Evolutionary conservation across 2,888 invertebrate species (phyloP).

Genomic region (Steinernema hermaphroditum): DNA sequence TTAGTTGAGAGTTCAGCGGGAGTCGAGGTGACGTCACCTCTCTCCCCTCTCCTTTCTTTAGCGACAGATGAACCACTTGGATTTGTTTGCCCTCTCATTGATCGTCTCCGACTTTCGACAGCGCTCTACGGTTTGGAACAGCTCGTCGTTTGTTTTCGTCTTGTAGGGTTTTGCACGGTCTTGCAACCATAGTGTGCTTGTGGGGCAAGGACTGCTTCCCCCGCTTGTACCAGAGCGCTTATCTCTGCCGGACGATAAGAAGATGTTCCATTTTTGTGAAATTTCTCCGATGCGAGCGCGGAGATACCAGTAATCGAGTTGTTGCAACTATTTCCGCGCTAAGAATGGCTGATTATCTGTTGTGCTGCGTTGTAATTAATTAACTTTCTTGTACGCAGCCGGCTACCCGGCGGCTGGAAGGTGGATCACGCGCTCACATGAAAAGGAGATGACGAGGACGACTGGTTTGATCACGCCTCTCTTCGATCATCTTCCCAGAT

Average conservation of each 20-base stretch:
- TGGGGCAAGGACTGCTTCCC: too few relatives aligned
- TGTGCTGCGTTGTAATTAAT: slow-evolving; percentile 15
- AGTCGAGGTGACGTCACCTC: slow-evolving; percentile 1
- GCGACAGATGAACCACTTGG: slow-evolving; percentile 14
- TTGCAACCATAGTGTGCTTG: too few relatives aligned
- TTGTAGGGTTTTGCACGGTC: background rate
- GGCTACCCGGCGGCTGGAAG: slow-evolving; percentile 11
- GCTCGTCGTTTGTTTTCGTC: slow-evolving; percentile 2
- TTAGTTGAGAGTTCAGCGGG: background rate
- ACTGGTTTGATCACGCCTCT: slow-evolving; percentile 20
- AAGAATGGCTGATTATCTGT: background rate
- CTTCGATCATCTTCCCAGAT: background rate
- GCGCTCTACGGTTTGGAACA: background rate
- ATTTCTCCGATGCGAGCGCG: too few relatives aligned
- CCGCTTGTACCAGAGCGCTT: too few relatives aligned
- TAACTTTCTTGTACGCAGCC: slow-evolving; percentile 18
- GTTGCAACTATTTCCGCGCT: slow-evolving; percentile 16
- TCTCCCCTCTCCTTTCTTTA: slow-evolving; percentile 22
- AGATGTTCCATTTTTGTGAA: too few relatives aligned
- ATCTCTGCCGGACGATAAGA: too few relatives aligned
- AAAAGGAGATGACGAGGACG: slow-evolving; percentile 20
- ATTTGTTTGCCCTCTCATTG: slow-evolving; percentile 15
- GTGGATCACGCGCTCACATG: slow-evolving; percentile 25
- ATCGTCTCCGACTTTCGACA: background rate
- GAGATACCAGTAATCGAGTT: background rate